Base-by-base conservation (phyloP, 1,140 invertebrate species). In the Bombus waltoni region DNA sequence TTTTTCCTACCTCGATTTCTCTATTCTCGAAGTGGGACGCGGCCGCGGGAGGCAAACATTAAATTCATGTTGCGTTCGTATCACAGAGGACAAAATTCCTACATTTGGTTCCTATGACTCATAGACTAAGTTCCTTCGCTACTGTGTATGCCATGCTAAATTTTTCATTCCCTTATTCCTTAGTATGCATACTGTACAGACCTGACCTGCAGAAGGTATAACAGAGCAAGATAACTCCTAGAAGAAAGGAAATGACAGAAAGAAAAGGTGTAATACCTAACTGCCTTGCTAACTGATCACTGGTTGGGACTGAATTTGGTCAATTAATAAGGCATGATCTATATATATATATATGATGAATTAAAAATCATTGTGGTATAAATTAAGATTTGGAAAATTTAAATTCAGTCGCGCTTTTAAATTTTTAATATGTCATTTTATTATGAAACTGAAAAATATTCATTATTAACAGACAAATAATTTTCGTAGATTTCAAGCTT, bases 151-250 rank as follows among this genome's bases (percentile, higher is more conserved):
- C 28, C 40, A 40, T 32, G 70, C 53, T 38, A 89, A 87, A 89
- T 87, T 90, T 89, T 90, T 85, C 89, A 87, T 89, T 90, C 87
- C n/a, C 59, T 80, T 71, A 73, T 74, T 83, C 42, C 53, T 38
- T 18, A 47, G 38, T 65, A 32, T 65, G 38, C 59, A 62, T 53
- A 35, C 44, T 22, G 35, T 11, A 57, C 22, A 1, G 15, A 42
- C 62, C 4, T 6, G 35, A 44, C n/a, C 57, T 53, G 3, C 10
- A n/a, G 35, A 59, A 71, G 44, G 35, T 66, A 62, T 62, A 71
- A 66, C 28, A 38, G 74, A 76, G 66, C 18, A 57, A 66, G 74
- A 81, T n/a, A n/a, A 35, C 22, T 53, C 57, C 6, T 1, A n/a
- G 44, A 25, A 79, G 35, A 47, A 70, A 62, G 22, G 44, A 68